Base-by-base conservation (phyloP, 2,797 vertebrate species). In the Coregonus ussuriensis region DNA sequence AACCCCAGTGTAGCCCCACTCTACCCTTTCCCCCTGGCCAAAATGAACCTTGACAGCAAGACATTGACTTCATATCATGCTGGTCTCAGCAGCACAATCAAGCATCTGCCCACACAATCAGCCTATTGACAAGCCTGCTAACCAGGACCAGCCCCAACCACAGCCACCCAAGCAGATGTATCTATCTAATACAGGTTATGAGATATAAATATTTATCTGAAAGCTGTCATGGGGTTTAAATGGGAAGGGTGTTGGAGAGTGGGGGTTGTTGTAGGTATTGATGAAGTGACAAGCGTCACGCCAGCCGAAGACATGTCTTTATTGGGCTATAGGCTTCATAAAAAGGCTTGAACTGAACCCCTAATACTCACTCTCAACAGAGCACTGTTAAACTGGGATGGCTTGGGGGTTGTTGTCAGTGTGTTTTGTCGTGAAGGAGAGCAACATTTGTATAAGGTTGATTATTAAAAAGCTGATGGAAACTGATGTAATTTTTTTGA, bases 41-140 rank as follows among this genome's bases (percentile, higher is more conserved):
- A 77, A 88, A 82, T 84, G 75, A 86, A 73, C 75, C 79, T 76
- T 83, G 81, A 84, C 83, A 84, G 84, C 63, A 74, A 29, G 76
- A 51, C 82, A 82, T 87, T 85, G 78, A 82, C 86, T 86, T 77
- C 29, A 93, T 92, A 93, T 94, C 93, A 95, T 93, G 92, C 92
- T 89, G 88, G 59, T 21, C n/a, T 62, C 59, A 21, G n/a, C 59
- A 89, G 82, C 84, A 90, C 83, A 91, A 84, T 74, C 72, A 56
- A 88, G 87, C 90, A 93, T 93, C 92, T 92, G 90, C 93, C 91
- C 94, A 89, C 88, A 91, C 94, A 93, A 94, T 93, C 92, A 91
- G 90, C 88, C n/a, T 94, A 95, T 95, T 94, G 94, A 94, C 95
- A 94, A 41, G 89, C 87, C 89, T 85, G 92, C 89, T 91, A 92